These are phyloP conservation scores for Pseudocheirus occidentalis DNA, from an alignment of 2,797 vertebrate genomes.

Conservation along the genomic window DNA sequence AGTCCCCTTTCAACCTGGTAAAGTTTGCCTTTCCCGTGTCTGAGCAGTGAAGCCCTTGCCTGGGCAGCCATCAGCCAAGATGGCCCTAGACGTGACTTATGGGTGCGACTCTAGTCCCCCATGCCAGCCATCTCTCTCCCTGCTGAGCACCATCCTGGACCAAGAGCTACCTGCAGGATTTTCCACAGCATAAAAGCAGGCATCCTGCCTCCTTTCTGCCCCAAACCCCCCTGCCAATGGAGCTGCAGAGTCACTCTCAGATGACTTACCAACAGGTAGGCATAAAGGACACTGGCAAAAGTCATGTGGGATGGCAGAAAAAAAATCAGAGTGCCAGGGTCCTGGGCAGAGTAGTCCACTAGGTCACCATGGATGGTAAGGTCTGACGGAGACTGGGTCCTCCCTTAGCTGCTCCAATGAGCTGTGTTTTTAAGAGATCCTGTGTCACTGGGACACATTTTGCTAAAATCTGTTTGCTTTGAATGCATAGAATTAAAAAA, in stretches of 20 bases:
- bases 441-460: background rate
- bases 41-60: background rate
- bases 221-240: background rate
- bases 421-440: slow-evolving; percentile 15
- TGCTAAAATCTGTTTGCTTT: background rate
- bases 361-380: background rate
- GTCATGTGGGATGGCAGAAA: background rate
- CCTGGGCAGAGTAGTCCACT: background rate
- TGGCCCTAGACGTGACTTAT: slow-evolving; percentile 17
- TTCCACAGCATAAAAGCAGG: background rate
- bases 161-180: background rate
- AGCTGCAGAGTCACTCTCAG: background rate
- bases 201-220: background rate
- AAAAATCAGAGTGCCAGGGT: background rate
- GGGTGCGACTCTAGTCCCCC: background rate
- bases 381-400: background rate
- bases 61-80: background rate
- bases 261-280: background rate
- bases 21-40: background rate
- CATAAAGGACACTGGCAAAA: background rate
- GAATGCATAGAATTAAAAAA: background rate
- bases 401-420: slow-evolving; percentile 39
- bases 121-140: background rate
- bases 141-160: background rate
- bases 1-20: background rate